Evolutionary conservation across 2,113 vertebrate species (phyloP), one percentile per base, ranked within the genome.

Genomic region (Galemys pyrenaicus): DNA sequence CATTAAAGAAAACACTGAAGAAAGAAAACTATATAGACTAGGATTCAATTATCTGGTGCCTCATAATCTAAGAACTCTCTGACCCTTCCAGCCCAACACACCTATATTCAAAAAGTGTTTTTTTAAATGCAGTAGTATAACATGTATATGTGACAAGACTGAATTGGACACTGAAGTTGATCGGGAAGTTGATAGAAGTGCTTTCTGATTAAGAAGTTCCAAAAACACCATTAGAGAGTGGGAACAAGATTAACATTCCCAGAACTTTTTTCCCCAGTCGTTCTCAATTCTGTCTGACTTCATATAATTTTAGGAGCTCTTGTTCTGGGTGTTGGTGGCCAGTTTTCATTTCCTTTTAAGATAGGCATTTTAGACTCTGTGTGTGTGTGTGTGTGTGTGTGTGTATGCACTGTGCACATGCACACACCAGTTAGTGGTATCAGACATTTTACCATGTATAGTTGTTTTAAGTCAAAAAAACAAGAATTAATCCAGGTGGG

Each of bases 311-410:
- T 74, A 77, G 32, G 56, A 90, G 24, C 6, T 64, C 22, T n/a
- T 28, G 5, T 44, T 26, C 13, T 74, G 19, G 7, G 10, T 65
- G 6, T 60, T 71, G 11, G 22, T 37, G 67, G n/a, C 17, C 19
- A n/a, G 70, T 89, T 91, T 88, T 79, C 56, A 80, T 65, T 94
- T 92, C 30, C 82, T 87, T 67, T 49, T 41, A n/a, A 89, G 54
- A n/a, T 39, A 12, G 46, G 11, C 30, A 51, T 82, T 94, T 92
- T 90, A 64, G 75, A 64, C 6, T 37, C 5, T 65, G 16, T 51
- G 37, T n/a, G 2, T 37, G 11, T 26, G 4, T 30, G 30, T 32
- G 30, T 5, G 9, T 62, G 60, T 30, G 60, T 62, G 28, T 30
- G 10, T 65, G 37, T n/a, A 2, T n/a, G 12, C 60, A 30, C 44